These are phyloP conservation scores for Drosophila mauritiana DNA, from an alignment of 1,140 invertebrate genomes.

Conservation along the genomic window DNA sequence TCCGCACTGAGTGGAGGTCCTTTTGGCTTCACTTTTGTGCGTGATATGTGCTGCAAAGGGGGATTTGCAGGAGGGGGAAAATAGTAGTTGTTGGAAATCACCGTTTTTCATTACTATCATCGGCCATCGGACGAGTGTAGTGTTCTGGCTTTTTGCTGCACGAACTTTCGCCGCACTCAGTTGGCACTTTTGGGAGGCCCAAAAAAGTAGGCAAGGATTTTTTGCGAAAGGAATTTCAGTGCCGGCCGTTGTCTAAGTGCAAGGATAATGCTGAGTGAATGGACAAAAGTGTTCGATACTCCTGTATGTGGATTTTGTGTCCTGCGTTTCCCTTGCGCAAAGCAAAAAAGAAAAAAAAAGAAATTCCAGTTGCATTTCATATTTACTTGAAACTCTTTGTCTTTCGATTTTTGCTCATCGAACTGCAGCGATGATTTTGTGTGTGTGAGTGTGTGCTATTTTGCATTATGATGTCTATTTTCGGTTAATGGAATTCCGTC, in stretches of 20 bases:
- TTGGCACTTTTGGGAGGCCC: constrained; percentile 18
- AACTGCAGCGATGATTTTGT: not conserved
- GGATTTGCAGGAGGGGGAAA: too few relatives aligned
- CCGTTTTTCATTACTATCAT: constrained; percentile 67
- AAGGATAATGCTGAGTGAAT: not conserved
- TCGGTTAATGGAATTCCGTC: not conserved
- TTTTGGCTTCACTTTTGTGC: not conserved
- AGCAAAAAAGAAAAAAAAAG: not conserved
- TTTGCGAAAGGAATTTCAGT: constrained; percentile 19
- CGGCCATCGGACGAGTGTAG: constrained; percentile 1
- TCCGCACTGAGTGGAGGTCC: constrained; percentile 6
- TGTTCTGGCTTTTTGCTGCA: not conserved
- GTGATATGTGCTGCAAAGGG: not conserved
- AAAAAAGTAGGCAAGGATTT: constrained; percentile 60
- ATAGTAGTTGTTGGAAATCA: constrained; percentile 52
- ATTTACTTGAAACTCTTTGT: not conserved
- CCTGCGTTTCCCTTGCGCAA: not conserved
- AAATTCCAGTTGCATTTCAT: not conserved
- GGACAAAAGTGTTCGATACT: not conserved
- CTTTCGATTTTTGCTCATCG: not conserved
- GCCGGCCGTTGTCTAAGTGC: constrained; percentile 8
- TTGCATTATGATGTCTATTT: not conserved
- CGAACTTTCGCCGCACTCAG: constrained; percentile 13
- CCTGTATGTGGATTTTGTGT: not conserved
- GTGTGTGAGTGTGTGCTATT: not conserved